Base-by-base conservation (phyloP, 2,888 invertebrate species). In the Amiota communis region DNA sequence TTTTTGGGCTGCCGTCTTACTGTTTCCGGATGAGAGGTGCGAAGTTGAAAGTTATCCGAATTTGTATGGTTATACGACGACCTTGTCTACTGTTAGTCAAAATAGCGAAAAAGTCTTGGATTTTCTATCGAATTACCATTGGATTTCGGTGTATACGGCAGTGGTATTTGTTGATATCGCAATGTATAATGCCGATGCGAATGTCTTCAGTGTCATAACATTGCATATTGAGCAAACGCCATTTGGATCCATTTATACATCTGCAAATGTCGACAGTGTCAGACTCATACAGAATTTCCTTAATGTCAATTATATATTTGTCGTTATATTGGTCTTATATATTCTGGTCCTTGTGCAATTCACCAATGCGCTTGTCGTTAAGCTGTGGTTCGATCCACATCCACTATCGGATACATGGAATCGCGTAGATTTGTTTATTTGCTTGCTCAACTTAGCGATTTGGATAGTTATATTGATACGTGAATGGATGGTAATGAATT, bases 101-200 rank as follows among this genome's bases (percentile, higher is more conserved):
- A 86, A 87, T 71, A 83, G 83, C 59, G 57, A 72, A n/a, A 76
- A 76, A 23, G 73, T 87, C 13, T 72, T 87, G 46, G 56, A 76
- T 6, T 87, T 79, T 69, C 69, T 87, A 1, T 70, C 70, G 3
- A 70, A 80, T 1, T 70, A 78, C 20, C 49, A 78, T n/a, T 87
- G 87, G 87, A 74, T 87, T 15, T 82, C 87, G 74, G 23, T 47
- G 0, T 17, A 70, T 2, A 86, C 86, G 0, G 78, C 80, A 13
- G 85, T 78, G 3, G 23, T 87, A 0, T 79, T 86, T n/a, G 79
- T 87, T 23, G 87, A 87, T 67, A 84, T 86, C 48, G 84, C 85
- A 2, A 69, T 87, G 9, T 87, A 87, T 72, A 83, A 80, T 72
- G 79, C 76, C 0, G 83, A 87, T 65, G 77, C 82, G 10, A 82